phyloP scores from a whole-genome alignment of 1,140 invertebrate species.

The Polypedilum vanderplanki region DNA sequence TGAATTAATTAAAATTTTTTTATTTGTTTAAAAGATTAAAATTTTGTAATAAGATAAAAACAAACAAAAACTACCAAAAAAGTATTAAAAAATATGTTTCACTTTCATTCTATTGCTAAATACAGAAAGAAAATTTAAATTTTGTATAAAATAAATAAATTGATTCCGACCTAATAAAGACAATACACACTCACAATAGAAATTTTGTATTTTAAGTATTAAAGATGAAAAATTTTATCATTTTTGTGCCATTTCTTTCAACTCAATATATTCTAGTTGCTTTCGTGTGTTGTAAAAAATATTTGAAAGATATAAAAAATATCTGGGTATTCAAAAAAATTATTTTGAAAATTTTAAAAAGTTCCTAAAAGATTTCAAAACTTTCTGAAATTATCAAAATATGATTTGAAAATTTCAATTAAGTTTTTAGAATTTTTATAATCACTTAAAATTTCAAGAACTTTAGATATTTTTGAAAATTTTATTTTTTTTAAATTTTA shows the following conservation, averaged over 20 bases:
- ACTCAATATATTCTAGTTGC: too few species aligned
- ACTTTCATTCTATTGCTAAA: not conserved
- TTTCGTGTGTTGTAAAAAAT: too few species aligned
- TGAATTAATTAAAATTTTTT: not conserved
- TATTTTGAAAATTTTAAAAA: too few species aligned
- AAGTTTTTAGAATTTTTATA: not conserved
- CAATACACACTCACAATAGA: not conserved
- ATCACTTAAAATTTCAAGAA: too few species aligned
- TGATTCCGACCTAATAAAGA: conserved; percentile 12
- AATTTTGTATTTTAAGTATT: not conserved
- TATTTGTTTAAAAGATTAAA: not conserved
- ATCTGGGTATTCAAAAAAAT: too few species aligned
- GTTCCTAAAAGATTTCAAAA: too few species aligned
- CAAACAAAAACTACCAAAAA: conserved; percentile 6
- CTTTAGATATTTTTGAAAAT: not conserved
- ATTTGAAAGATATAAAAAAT: too few species aligned
- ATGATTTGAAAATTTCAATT: not conserved
- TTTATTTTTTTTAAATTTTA: not conserved
- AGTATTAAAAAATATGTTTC: not conserved
- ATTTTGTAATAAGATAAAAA: not conserved
- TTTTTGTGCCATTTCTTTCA: not conserved
- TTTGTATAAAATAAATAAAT: not conserved
- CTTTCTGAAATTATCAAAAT: not conserved
- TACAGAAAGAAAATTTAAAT: not conserved
- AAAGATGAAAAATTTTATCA: not conserved